Evolutionary conservation across 2,888 invertebrate species (phyloP).

Genomic region (Tachystola acroxantha): DNA sequence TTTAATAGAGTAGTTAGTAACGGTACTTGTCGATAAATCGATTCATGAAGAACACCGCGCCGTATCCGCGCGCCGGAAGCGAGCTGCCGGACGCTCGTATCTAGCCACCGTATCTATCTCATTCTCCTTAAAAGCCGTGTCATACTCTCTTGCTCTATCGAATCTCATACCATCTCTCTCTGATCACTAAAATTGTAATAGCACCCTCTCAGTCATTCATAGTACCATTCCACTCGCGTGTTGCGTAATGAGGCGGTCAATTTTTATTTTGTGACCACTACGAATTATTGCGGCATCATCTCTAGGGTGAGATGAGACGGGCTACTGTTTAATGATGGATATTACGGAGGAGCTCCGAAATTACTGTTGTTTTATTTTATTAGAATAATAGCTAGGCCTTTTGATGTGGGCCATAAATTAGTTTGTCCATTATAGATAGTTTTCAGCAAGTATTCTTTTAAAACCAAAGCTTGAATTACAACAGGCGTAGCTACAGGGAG

Average conservation of each 20-base stretch:
- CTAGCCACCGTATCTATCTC: constrained; percentile 69
- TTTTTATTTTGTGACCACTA: constrained; percentile 66
- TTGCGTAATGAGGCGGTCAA: constrained; percentile 67
- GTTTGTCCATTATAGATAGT: not conserved
- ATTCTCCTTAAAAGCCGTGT: constrained; percentile 51
- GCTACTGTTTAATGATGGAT: constrained; percentile 60
- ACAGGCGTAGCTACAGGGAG: not conserved
- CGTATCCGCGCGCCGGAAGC: constrained; percentile 53
- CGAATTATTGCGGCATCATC: constrained; percentile 57
- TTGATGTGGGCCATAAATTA: not conserved
- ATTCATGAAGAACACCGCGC: not conserved
- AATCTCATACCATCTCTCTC: constrained; percentile 36
- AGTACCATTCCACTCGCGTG: constrained; percentile 45
- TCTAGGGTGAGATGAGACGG: constrained; percentile 33
- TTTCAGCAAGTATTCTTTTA: no score
- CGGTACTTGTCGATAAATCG: constrained; percentile 1
- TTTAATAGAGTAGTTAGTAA: constrained; percentile 5
- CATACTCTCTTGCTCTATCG: constrained; percentile 48
- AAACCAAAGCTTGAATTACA: not conserved
- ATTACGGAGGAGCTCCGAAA: constrained; percentile 28
- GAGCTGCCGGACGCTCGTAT: constrained; percentile 65
- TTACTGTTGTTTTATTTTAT: constrained; percentile 14
- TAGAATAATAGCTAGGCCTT: constrained; percentile 7
- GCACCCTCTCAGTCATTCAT: constrained; percentile 35
- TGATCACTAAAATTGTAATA: constrained; percentile 25